Percentiles rank a stretch among this genome's conserved stretches.
These are phyloP conservation scores for Hippolais icterina DNA, from an alignment of 2,113 vertebrate genomes.

Conservation along the genomic window DNA sequence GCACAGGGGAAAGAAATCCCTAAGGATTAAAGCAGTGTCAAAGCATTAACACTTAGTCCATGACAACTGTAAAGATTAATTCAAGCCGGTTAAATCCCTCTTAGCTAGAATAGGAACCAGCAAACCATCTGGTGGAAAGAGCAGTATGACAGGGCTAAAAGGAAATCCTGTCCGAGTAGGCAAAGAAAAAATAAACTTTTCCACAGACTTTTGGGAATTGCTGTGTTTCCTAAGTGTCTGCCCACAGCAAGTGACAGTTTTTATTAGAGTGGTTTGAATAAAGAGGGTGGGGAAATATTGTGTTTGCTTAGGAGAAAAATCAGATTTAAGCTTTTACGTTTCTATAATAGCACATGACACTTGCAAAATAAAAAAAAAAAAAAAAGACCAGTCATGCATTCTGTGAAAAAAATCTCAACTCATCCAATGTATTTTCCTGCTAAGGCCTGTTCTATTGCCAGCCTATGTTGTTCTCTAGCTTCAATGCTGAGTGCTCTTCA, in stretches of 20 bases:
- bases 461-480: not conserved
- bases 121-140: conserved; percentile 61
- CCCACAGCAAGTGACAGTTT: not conserved
- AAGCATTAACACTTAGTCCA: conserved; percentile 46
- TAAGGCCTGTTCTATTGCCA: not conserved
- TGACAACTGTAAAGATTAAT: conserved; percentile 63
- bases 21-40: conserved; percentile 33
- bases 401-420: not conserved
- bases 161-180: conserved; percentile 1
- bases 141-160: not conserved
- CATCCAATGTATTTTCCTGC: not conserved
- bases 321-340: not conserved
- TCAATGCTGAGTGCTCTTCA: not conserved
- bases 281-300: not conserved
- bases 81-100: conserved; percentile 56
- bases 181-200: conserved; percentile 23
- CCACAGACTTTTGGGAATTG: not conserved
- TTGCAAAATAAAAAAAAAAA: not conserved
- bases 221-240: not conserved
- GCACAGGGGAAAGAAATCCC: not conserved
- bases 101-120: conserved; percentile 51
- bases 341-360: not conserved
- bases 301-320: not conserved
- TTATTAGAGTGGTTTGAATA: not conserved
- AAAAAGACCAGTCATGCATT: not conserved